Evolutionary conservation across 2,113 vertebrate genomes (phyloP), one percentile per base, ranked within the genome.

Genomic region (Cervus canadensis): DNA sequence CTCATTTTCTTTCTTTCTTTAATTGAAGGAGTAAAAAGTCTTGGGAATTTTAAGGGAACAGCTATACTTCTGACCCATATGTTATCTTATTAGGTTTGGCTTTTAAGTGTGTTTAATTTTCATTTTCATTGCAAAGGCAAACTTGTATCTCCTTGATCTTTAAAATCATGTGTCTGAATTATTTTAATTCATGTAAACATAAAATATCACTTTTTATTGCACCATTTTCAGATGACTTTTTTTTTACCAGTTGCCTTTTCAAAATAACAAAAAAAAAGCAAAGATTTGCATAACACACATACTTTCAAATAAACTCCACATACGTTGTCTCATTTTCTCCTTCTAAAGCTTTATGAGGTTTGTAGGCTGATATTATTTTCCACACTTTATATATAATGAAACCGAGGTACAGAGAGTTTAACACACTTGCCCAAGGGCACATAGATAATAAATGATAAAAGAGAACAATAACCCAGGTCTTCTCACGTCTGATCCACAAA

Each of bases 301-400:
- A 36, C 30, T 92, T 97, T 94, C 87, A 78, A 92, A 88, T 88
- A 82, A 84, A 52, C 96, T 94, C 91, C 82, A 84, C 7, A 86
- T 62, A 85, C 74, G 15, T 95, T 85, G 88, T 87, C 52, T 36
- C 54, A 92, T 95, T 96, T 95, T 97, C 74, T 87, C 45, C 94
- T 90, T 97, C 91, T 87, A 89, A 95, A 95, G 85, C 88, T 97
- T 97, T 97, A 96, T 89, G 90, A 94, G 64, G 64, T 96, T 92
- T 94, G 89, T 88, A 97, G 85, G 43, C 85, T 92, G 81, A 33
- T 95, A 94, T 97, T 97, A 97, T 96, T 97, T 95, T 87, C 87
- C 87, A 98, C 71, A 89, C 52, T 92, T 97, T 95, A 96, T 96
- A 98, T 95, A 96, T 95, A 97, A 97, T 97, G 95, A 97, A 97